phyloP scores from a whole-genome alignment of 2,113 vertebrate species.

The Gallinago media region DNA sequence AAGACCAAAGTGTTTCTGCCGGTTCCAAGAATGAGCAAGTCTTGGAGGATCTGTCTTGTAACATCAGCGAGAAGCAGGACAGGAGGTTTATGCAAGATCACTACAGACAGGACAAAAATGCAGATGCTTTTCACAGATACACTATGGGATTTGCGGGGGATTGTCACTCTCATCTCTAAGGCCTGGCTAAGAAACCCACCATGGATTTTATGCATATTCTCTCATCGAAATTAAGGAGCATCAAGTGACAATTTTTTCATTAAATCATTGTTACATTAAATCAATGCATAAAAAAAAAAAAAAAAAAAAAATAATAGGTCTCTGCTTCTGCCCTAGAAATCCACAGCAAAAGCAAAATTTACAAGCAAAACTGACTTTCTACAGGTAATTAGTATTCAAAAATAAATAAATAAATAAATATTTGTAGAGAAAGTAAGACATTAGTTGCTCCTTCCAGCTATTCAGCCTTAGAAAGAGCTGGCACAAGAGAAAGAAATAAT shows the following conservation, averaged over 20 bases:
- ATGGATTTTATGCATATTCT: not conserved
- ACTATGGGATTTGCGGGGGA: rapidly evolving
- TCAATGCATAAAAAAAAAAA: not conserved
- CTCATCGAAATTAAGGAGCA: not conserved
- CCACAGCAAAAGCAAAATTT: not conserved
- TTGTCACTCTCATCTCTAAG: not conserved
- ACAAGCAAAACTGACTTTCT: not conserved
- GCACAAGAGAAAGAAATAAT: not conserved
- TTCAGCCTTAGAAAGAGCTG: not conserved
- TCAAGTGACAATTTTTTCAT: no score
- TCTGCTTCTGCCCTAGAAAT: not conserved
- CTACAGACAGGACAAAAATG: not conserved
- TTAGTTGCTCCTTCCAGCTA: not conserved
- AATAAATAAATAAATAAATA: not conserved
- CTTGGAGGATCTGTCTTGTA: not conserved
- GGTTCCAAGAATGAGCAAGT: not conserved
- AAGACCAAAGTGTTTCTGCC: not conserved
- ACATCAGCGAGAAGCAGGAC: rapidly evolving
- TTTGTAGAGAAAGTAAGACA: not conserved
- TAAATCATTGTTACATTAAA: not conserved
- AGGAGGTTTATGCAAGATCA: not conserved
- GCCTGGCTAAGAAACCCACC: not conserved
- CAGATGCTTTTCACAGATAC: not conserved
- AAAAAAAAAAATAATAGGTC: not conserved
- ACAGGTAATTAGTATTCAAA: not conserved